A percentile compares a stretch with the other conserved stretches of the same genome.
Conservation (phyloP, 30 jellyfish, hydroid and myxozoan genomes). For the Turritopsis dohrnii region DNA sequence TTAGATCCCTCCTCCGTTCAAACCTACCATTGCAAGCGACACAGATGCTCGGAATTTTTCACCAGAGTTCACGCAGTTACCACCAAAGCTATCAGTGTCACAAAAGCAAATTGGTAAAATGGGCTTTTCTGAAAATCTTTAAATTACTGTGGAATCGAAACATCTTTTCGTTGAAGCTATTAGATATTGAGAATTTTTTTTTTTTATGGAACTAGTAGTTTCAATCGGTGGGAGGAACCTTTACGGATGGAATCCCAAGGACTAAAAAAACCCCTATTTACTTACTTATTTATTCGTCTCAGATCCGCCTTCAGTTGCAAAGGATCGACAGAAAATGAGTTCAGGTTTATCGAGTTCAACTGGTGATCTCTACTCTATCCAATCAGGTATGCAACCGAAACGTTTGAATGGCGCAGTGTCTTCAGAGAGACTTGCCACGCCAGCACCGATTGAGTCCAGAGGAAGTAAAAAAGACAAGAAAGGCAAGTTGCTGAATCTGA, state of each 20-base stretch:
- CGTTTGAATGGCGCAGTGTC: neutral
- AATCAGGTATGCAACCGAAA: neutral
- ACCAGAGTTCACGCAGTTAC: conserved; percentile 63
- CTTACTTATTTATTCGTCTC: neutral
- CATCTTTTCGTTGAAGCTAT: neutral
- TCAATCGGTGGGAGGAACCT: too few relatives aligned
- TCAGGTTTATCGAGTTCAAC: neutral
- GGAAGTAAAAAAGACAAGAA: neutral
- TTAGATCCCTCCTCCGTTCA: conserved; percentile 86
- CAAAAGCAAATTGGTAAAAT: neutral
- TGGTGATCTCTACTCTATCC: neutral
- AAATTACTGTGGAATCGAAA: neutral
- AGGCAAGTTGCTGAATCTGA: neutral
- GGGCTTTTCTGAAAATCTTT: neutral
- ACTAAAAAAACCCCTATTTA: too few relatives aligned
- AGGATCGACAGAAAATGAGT: neutral
- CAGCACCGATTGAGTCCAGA: neutral
- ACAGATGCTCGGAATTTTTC: conserved; percentile 63
- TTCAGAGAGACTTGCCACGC: neutral
- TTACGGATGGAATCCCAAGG: neutral
- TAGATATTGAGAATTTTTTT: too few relatives aligned
- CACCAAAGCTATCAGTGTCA: conserved; percentile 54
- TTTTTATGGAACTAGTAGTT: too few relatives aligned
- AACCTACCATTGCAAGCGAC: conserved; percentile 57
- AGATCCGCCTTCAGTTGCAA: neutral